phyloP scores from a whole-genome alignment of 2,888 invertebrate genomes.

The Pseudolycoriella hygida region DNA sequence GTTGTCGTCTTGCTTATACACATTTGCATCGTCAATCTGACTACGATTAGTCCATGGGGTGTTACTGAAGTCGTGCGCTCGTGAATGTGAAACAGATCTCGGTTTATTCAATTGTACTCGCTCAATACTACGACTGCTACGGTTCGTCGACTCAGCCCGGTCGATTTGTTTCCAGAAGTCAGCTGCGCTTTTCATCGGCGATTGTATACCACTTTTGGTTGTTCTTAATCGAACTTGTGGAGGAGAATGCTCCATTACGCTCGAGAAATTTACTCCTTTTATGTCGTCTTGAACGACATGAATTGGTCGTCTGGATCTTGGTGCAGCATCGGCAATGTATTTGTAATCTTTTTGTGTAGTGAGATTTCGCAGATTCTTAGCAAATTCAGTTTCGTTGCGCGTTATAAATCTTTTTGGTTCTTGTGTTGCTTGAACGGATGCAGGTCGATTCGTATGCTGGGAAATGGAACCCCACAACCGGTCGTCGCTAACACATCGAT shows the following conservation, averaged over 20 bases:
- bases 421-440: conserved; percentile 15
- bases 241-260: conserved; percentile 25
- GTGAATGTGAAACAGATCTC: conserved; percentile 23
- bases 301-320: conserved; percentile 54
- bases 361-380: too few relatives aligned
- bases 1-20: conserved; percentile 17
- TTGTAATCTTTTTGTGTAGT: conserved; percentile 31
- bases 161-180: conserved; percentile 49
- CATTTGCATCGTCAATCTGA: conserved; percentile 2
- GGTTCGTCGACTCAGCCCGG: conserved; percentile 31
- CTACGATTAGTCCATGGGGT: conserved; percentile 1
- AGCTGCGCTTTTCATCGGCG: conserved; percentile 32
- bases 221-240: conserved; percentile 27
- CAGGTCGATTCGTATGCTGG: conserved; percentile 12
- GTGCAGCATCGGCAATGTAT: conserved; percentile 53
- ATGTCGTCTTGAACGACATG: conserved; percentile 39
- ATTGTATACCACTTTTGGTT: conserved; percentile 22
- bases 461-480: conserved; percentile 22
- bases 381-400: not conserved
- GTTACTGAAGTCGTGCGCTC: conserved; percentile 15
- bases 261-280: conserved; percentile 10
- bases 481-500: conserved; percentile 28
- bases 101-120: conserved; percentile 18
- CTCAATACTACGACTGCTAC: conserved; percentile 19
- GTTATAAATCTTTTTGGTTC: conserved; percentile 8